A percentile compares a stretch with the other conserved stretches of the same genome.
phyloP scores from a whole-genome alignment of 2,797 vertebrate genomes.

The Oreortyx pictus region DNA sequence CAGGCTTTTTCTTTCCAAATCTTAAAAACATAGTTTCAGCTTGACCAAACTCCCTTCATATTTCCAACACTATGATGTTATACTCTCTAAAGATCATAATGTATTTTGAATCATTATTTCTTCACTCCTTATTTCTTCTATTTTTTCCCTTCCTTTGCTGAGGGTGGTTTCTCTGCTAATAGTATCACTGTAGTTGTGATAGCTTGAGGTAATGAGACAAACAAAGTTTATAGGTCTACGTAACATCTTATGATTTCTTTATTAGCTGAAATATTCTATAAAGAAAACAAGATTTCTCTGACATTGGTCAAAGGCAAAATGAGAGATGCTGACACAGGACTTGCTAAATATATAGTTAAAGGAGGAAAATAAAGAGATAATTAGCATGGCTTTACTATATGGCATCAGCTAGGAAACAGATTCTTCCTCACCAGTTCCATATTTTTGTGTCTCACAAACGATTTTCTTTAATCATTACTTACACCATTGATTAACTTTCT shows the following conservation, averaged over 20 bases:
- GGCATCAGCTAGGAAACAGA: background rate
- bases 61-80: background rate
- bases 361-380: background rate
- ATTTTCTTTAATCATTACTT: background rate
- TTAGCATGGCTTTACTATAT: background rate
- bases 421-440: background rate
- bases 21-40: background rate
- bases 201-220: background rate
- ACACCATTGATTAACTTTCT: background rate
- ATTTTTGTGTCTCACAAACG: background rate
- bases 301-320: background rate
- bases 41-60: background rate
- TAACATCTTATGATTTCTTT: background rate
- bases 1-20: background rate
- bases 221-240: background rate
- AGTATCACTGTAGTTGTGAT: background rate
- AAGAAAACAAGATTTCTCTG: background rate
- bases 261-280: background rate
- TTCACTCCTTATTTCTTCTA: background rate
- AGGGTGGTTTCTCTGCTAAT: background rate
- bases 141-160: background rate
- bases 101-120: background rate
- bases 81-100: background rate
- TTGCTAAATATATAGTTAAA: background rate
- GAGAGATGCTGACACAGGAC: background rate